These are phyloP conservation scores for Rhodophaea formosa DNA, from an alignment of 2,888 invertebrate genomes.

Conservation along the genomic window DNA sequence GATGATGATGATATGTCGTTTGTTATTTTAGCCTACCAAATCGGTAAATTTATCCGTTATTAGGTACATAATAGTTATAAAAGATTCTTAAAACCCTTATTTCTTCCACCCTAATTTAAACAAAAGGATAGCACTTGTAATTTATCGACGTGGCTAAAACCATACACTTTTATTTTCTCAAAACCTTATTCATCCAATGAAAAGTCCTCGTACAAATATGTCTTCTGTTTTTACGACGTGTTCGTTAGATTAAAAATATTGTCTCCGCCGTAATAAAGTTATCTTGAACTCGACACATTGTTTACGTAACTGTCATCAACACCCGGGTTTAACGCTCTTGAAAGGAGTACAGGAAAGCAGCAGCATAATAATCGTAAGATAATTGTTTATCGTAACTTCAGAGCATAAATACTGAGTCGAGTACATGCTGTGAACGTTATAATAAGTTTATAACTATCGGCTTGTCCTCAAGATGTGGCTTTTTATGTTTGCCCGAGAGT, in stretches of 20 bases:
- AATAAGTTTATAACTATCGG: constrained; percentile 40
- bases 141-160: too few species aligned
- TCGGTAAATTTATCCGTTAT: too few species aligned
- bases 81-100: too few species aligned
- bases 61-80: too few species aligned
- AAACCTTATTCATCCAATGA: too few species aligned
- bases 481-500: constrained; percentile 63
- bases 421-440: neutral
- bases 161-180: too few species aligned
- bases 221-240: neutral
- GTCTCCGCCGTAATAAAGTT: neutral
- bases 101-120: too few species aligned
- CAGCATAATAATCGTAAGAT: neutral
- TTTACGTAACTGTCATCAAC: neutral
- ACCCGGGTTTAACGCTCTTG: neutral
- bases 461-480: constrained; percentile 55
- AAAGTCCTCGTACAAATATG: too few species aligned
- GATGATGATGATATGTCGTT: too few species aligned
- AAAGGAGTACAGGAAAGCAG: neutral
- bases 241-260: neutral
- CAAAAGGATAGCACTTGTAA: too few species aligned
- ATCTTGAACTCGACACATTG: neutral
- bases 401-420: neutral
- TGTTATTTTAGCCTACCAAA: too few species aligned
- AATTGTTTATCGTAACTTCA: neutral